Conservation (phyloP, 2,888 invertebrate genomes). For the Pyrgus malvae region DNA sequence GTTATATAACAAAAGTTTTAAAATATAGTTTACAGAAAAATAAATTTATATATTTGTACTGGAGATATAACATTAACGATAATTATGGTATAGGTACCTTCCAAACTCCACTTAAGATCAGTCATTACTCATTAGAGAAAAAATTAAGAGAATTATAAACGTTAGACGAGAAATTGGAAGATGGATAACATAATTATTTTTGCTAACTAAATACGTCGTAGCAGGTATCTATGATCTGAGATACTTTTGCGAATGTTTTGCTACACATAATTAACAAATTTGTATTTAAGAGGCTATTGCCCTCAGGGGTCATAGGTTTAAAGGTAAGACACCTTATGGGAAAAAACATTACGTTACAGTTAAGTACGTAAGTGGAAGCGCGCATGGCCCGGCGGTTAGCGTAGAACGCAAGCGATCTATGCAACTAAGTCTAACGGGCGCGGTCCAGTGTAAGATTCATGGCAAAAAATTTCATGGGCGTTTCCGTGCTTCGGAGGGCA, state of each 20-base stretch:
- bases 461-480: no score
- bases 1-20: no score
- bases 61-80: not conserved
- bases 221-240: not conserved
- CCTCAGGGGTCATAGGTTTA: conserved; percentile 4
- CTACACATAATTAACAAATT: conserved; percentile 6
- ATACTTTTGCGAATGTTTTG: conserved; percentile 4
- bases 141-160: not conserved
- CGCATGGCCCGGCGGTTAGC: no score
- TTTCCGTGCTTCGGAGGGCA: no score
- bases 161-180: not conserved
- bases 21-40: not conserved
- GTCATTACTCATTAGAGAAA: not conserved
- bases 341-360: conserved; percentile 4
- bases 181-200: conserved; percentile 3
- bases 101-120: not conserved
- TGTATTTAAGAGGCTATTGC: conserved; percentile 5
- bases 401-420: no score
- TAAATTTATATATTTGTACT: not conserved
- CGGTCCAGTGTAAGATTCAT: no score
- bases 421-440: no score
- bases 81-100: not conserved
- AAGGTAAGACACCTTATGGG: conserved; percentile 11
- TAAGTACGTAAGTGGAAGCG: no score
- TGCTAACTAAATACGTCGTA: not conserved